Base-by-base conservation (phyloP, 1,140 invertebrate genomes). In the Lucilia cuprina region DNA sequence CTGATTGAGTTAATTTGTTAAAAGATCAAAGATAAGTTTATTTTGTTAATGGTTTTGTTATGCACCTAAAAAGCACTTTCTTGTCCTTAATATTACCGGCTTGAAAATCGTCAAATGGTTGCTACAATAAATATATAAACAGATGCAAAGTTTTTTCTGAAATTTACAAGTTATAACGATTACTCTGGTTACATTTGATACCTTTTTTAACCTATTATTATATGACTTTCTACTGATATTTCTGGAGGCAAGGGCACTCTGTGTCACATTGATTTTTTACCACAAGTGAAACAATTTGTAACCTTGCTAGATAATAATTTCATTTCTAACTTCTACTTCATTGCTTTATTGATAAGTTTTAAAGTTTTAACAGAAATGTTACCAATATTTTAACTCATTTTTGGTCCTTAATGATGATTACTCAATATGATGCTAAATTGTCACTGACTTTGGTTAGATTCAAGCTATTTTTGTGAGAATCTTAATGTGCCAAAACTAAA, bases 201-300 rank as follows among this genome's bases (percentile, higher is more conserved):
- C 41, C 3, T 41, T 70, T 75, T 75, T 35, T 35, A 34, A 35
- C 0, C 7, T 34, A 30, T 7, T 75, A 35, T 9, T 12, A 25
- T 19, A 74, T 25, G 21, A 74, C 19, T 34, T 74, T n/a, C n/a
- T 25, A 30, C 25, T 25, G 21, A 74, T 5, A 30, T 30, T 30
- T 30, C 25, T 25, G 30, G 2, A 35, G 35, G 84, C 82, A 85
- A 83, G 84, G 77, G 84, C 84, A 85, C 84, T 85, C 82, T 85
- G 84, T 83, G 84, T 83, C 83, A 85, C 83, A 60, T 83, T 83
- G 75, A 78, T 25, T 4, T 70, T 14, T 35, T 75, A 7, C 30
- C 25, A 35, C 50, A 77, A 78, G 83, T 83, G 83, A 80, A 85
- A 85, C 82, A 85, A 85, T 85, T 85, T 85, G 84, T 85, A 85